phyloP scores from a whole-genome alignment of 2,797 vertebrate genomes.

The Microhierax caerulescens region DNA sequence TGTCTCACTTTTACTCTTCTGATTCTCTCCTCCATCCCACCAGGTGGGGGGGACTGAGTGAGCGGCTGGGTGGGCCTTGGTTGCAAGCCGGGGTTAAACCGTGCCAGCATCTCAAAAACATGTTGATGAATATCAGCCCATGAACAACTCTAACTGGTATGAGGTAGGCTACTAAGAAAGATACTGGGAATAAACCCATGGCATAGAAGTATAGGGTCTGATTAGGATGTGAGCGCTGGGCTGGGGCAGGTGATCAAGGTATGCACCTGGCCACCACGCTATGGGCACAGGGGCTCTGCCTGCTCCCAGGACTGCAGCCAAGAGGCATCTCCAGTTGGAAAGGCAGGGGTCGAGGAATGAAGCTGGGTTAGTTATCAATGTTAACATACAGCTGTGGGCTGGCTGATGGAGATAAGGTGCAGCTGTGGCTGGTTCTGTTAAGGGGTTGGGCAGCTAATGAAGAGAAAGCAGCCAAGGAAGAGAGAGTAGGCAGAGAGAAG shows the following conservation, averaged over 20 bases:
- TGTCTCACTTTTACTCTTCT: too few species aligned
- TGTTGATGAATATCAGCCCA: not conserved
- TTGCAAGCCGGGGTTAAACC: too few species aligned
- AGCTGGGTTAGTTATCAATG: too few species aligned
- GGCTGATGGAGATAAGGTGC: too few species aligned
- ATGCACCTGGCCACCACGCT: rapidly evolving
- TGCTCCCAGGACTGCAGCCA: not conserved
- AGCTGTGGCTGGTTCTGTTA: too few species aligned
- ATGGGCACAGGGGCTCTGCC: not conserved
- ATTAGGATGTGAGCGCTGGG: not conserved
- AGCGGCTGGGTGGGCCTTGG: too few species aligned
- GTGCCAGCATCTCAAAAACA: not conserved
- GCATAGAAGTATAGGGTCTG: not conserved
- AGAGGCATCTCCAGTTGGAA: not conserved
- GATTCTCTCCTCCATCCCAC: too few species aligned
- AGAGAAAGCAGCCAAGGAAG: too few species aligned
- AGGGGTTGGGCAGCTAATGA: too few species aligned
- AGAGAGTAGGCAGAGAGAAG: too few species aligned
- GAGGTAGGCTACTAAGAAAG: not conserved
- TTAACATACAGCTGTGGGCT: too few species aligned
- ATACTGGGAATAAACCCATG: not conserved
- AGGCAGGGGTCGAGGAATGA: not conserved
- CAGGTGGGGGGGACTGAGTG: too few species aligned
- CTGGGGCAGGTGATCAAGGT: not conserved
- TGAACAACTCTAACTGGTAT: not conserved